Base-by-base conservation (phyloP, 2,113 vertebrate genomes). In the Erythrolamprus reginae region DNA sequence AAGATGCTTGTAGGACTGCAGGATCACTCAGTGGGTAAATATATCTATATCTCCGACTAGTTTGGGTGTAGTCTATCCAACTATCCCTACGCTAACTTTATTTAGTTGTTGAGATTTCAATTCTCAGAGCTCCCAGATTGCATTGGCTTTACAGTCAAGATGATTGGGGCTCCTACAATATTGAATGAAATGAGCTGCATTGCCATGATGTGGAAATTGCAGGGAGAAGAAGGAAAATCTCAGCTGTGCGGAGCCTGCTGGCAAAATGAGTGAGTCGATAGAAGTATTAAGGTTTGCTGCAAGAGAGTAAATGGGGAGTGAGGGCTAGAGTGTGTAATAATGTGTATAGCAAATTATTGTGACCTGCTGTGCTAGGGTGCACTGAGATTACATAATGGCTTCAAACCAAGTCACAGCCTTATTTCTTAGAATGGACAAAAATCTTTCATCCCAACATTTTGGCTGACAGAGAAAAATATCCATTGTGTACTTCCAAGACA, bases 161-260 rank as follows among this genome's bases (percentile, higher is more conserved):
- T 86, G 61, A 28, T 89, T 61, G 42, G 42, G 65, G 47, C 61
- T 84, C n/a, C 93, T 51, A 65, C 89, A 86, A 65, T 51, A 4
- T 47, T 91, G 88, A 28, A 90, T 86, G 61, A 82, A 86, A 85
- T 26, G 3, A 1, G 24, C 45, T 89, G 48, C 28, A 53, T 93
- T 90, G 42, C 24, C 38, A 56, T 87, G 26, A 92, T 53, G 83
- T 89, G 21, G 89, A 89, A 91, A 83, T 58, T 91, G 90, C 90
- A 9, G 28, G 26, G 51, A 33, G 24, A 47, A 92, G 53, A 86
- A 83, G 85, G 55, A 55, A 88, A 90, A 26, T 23, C 51, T 50
- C 51, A 90, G 83, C 47, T 89, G 89, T 15, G 51, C 91, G 88
- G 82, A 91, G 85, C 89, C 28, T 89, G 70, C 87, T 9, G 95